Conservation (phyloP, 2,888 invertebrate genomes). For the Protophormia terraenovae region DNA sequence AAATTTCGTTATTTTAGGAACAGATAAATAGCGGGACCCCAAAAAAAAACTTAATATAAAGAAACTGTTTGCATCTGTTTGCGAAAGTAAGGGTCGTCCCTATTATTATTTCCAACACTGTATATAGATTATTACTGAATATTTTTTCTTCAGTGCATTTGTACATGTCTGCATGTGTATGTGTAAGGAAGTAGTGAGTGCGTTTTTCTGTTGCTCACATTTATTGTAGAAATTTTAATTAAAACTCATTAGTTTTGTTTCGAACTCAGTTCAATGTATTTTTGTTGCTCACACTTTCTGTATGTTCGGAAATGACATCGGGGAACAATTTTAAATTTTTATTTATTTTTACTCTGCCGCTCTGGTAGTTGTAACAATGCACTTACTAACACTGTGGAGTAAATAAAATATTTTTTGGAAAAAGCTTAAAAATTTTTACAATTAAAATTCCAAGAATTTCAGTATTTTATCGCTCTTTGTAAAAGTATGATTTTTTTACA, state of each 20-base stretch:
- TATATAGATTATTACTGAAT: too few relatives aligned
- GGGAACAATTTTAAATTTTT: conserved; percentile 5
- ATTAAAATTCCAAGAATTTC: too few relatives aligned
- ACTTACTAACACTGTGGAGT: neutral
- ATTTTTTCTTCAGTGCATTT: neutral
- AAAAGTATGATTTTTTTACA: too few relatives aligned
- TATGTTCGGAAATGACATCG: neutral
- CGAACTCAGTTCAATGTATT: conserved; percentile 1
- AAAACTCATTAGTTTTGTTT: conserved; percentile 59
- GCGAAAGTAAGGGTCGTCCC: too few relatives aligned
- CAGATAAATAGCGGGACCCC: too few relatives aligned
- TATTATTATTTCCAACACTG: too few relatives aligned
- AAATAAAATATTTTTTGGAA: neutral
- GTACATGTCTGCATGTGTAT: neutral
- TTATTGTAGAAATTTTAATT: conserved; percentile 54
- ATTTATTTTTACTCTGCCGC: neutral
- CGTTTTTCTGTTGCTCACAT: conserved; percentile 42
- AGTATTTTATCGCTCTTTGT: too few relatives aligned
- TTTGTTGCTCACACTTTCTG: neutral
- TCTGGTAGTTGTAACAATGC: too few relatives aligned
- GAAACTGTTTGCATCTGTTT: too few relatives aligned
- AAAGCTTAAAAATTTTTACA: neutral
- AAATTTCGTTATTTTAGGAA: too few relatives aligned
- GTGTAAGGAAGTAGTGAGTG: neutral
- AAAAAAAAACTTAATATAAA: too few relatives aligned